Percentiles rank a stretch among this genome's conserved stretches.
phyloP scores from a whole-genome alignment of 2,113 vertebrate species.

The Hemibagrus wyckioides region DNA sequence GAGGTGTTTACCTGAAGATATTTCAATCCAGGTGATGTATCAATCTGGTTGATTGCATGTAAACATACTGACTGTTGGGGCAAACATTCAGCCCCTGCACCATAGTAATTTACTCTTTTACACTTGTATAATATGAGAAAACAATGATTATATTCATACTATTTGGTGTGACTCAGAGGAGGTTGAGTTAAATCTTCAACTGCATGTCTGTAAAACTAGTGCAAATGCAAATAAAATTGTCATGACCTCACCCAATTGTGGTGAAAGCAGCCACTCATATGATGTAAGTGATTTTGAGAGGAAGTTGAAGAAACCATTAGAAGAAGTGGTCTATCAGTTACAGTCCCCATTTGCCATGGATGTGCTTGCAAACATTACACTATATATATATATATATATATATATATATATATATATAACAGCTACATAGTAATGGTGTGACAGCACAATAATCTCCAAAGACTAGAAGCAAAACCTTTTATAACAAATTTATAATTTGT shows the following conservation, averaged over 20 bases:
- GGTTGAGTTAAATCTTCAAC: not conserved
- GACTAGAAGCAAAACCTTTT: not conserved
- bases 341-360: not conserved
- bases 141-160: not conserved
- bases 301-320: not conserved
- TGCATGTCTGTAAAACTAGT: not conserved
- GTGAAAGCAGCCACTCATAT: not conserved
- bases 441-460: not conserved
- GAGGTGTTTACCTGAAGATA: too few species aligned
- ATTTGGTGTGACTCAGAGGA: not conserved
- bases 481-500: too few species aligned
- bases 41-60: too few species aligned
- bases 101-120: not conserved
- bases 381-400: not conserved
- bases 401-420: not conserved
- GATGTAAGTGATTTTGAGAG: not conserved
- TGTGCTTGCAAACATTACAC: not conserved
- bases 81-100: not conserved
- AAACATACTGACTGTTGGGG: not conserved
- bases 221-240: not conserved
- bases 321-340: not conserved
- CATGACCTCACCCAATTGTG: not conserved
- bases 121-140: not conserved
- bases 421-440: not conserved
- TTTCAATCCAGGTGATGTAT: too few species aligned